Evolutionary conservation across 2,888 invertebrate species (phyloP).

Genomic region (Axea sp.): DNA sequence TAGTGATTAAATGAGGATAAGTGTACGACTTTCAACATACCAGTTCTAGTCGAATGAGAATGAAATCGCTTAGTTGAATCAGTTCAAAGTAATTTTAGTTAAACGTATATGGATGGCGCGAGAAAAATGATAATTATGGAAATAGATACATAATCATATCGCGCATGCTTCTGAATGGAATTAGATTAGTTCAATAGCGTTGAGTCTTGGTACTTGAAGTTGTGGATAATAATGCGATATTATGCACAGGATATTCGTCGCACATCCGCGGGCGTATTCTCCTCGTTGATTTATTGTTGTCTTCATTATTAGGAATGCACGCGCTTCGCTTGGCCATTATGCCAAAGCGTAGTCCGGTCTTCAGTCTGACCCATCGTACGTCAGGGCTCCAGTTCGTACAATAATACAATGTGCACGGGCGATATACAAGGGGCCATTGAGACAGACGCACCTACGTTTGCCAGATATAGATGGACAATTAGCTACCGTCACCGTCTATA

Average conservation of each 20-base stretch:
- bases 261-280: slow-evolving; percentile 79
- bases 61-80: too few species aligned
- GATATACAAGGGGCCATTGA: slow-evolving; percentile 76
- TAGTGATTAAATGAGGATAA: too few species aligned
- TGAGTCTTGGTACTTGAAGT: slow-evolving; percentile 67
- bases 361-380: slow-evolving; percentile 73
- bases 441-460: slow-evolving; percentile 77
- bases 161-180: slow-evolving; percentile 41
- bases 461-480: slow-evolving; percentile 78
- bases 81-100: not conserved
- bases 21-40: too few species aligned
- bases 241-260: slow-evolving; percentile 79
- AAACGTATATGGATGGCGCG: not conserved
- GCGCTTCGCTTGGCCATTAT: slow-evolving; percentile 74
- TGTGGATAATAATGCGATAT: slow-evolving; percentile 78
- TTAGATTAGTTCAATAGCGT: slow-evolving; percentile 62
- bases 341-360: slow-evolving; percentile 63
- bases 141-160: slow-evolving; percentile 16
- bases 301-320: slow-evolving; percentile 80
- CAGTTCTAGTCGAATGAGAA: too few species aligned
- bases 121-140: slow-evolving; percentile 24
- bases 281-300: slow-evolving; percentile 79
- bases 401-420: slow-evolving; percentile 72
- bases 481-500: slow-evolving; percentile 77
- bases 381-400: slow-evolving; percentile 69